A percentile compares a stretch with the other conserved stretches of the same genome.
Conservation (phyloP, 2,113 vertebrate species). For the Plecotus auritus region DNA sequence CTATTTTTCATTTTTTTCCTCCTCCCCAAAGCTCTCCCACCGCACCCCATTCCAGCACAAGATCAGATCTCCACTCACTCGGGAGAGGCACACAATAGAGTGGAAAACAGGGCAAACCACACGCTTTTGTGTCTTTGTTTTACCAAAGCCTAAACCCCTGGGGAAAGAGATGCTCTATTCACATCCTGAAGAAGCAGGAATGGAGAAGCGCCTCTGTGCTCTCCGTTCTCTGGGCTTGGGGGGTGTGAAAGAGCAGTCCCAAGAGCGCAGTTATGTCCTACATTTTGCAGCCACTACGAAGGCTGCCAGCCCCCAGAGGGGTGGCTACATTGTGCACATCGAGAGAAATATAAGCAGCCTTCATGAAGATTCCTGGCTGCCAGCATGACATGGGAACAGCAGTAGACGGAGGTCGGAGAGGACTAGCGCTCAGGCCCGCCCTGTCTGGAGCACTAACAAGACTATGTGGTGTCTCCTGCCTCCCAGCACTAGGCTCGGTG, state of each 20-base stretch:
- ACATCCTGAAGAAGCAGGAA: background rate
- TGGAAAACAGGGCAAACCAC: conserved; percentile 34
- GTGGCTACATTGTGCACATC: conserved; percentile 42
- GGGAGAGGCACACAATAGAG: background rate
- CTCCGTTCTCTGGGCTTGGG: background rate
- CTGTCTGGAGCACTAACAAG: conserved; percentile 40
- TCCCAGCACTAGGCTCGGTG: background rate
- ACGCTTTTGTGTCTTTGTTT: conserved; percentile 64
- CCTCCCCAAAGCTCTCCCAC: background rate
- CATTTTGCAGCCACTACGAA: conserved; percentile 54
- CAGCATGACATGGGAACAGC: conserved; percentile 62
- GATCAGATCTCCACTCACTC: conserved; percentile 2
- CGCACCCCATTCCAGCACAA: background rate
- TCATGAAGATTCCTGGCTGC: conserved; percentile 42
- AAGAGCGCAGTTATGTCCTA: background rate
- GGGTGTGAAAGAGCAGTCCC: background rate
- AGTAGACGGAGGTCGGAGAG: conserved; percentile 9
- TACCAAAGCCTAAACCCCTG: conserved; percentile 23
- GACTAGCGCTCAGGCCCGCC: conserved; percentile 4
- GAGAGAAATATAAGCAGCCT: conserved; percentile 61
- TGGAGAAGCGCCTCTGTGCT: conserved; percentile 21
- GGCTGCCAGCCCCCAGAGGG: conserved; percentile 37
- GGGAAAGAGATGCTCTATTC: conserved; percentile 50
- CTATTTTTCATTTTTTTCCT: background rate
- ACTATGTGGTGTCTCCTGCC: background rate